Base-by-base conservation (phyloP, 53 echinoderm and acorn worm genomes). In the Patiria pectinifera region DNA sequence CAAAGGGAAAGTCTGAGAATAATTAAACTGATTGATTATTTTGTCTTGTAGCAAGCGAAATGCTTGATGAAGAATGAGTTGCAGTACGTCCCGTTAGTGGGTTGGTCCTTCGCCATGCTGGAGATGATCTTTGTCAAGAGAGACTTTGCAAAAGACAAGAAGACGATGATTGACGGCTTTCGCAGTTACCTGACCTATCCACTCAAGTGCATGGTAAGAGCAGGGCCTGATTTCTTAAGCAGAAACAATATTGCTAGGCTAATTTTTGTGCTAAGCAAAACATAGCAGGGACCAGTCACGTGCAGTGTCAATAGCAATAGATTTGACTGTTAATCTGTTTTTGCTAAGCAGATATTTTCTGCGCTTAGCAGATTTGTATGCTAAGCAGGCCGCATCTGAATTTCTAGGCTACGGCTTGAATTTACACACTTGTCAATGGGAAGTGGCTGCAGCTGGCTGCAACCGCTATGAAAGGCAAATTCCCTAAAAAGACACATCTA, bases 11-110 rank as follows among this genome's bases (percentile, higher is more conserved):
- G 1, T 35, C 35, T 35, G 0, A 35, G 35, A 35, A 35, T 35
- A 35, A 35, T 35, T 35, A 35, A 0, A 35, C 0, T 35, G 35
- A 35, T 35, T 35, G 35, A 35, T 35, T 35, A 0, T 1, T 35
- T 35, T 35, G 35, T 66, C 15, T 66, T 48, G 25, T 82, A 99
- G 99, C 94, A 95, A 89, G 95, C 99, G 11, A 99, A 99, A 90
- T 97, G 96, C 84, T 92, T 97, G 91, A 97, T 96, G 96, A 99
- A 99, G 92, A 95, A 96, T 25, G 99, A 99, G 79, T 87, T 99
- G 82, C 95, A 96, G 66, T 99, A 95, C 45, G 91, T 99, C 76
- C 99, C 99, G 25, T 86, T 99, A 62, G 91, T 97, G 87, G 99
- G 99, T 46, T 99, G 99, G 99, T 95, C 95, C 10, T 97, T 97